Evolutionary conservation across 2,888 invertebrate genomes (phyloP).

Genomic region (Cataglyphis rosenhaueri): DNA sequence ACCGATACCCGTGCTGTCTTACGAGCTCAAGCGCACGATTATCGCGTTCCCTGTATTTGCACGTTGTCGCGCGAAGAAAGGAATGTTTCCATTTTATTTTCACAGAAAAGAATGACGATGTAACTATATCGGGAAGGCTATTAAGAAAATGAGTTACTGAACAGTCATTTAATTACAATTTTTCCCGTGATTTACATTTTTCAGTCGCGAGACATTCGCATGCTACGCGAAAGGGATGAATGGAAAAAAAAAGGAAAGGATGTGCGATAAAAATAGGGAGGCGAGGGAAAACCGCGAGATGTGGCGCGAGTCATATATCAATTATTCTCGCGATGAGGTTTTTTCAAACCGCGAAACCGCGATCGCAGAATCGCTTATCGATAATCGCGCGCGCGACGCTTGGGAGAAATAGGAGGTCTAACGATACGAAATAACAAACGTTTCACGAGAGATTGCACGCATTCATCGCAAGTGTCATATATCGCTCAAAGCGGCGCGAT

Average conservation of each 20-base stretch:
- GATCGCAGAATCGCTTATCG: slow-evolving; percentile 18
- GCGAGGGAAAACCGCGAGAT: slow-evolving; percentile 37
- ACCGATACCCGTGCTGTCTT: slow-evolving; percentile 2
- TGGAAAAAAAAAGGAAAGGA: background rate
- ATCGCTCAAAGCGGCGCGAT: slow-evolving; percentile 54
- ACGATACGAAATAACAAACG: slow-evolving; percentile 42
- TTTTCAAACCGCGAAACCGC: slow-evolving; percentile 30
- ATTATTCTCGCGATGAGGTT: slow-evolving; percentile 49
- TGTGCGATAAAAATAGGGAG: background rate
- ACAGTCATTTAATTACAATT: slow-evolving; percentile 54
- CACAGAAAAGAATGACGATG: slow-evolving; percentile 16
- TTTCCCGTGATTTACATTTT: slow-evolving; percentile 54
- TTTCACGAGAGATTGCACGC: slow-evolving; percentile 48
- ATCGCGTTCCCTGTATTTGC: slow-evolving; percentile 29
- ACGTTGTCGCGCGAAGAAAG: slow-evolving; percentile 36
- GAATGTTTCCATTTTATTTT: slow-evolving; percentile 30
- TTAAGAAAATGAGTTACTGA: slow-evolving; percentile 43
- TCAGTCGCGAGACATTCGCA: slow-evolving; percentile 46
- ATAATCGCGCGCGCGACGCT: background rate
- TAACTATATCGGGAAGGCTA: slow-evolving; percentile 1
- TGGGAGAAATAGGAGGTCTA: background rate
- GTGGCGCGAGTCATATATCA: slow-evolving; percentile 42
- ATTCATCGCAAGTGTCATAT: background rate
- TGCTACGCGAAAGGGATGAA: slow-evolving; percentile 26
- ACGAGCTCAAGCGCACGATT: slow-evolving; percentile 37